These are phyloP conservation scores for Eufriesea mexicana DNA, from an alignment of 1,140 invertebrate species.

Conservation along the genomic window DNA sequence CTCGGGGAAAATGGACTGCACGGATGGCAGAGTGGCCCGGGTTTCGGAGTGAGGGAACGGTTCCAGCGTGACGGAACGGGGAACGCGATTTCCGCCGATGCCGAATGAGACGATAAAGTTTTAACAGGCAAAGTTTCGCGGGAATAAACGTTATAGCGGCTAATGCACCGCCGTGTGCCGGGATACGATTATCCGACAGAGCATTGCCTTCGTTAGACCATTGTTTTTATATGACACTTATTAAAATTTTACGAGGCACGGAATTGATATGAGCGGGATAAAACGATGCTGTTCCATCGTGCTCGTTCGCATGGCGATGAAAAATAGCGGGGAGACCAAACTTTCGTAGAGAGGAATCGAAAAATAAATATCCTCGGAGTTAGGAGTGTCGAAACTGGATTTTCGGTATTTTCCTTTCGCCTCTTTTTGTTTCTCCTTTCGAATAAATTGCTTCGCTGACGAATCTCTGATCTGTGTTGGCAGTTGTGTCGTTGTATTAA, in stretches of 20 bases:
- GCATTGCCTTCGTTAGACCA: not conserved
- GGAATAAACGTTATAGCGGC: not conserved
- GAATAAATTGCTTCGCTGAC: no score
- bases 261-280: not conserved
- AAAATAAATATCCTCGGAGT: no score
- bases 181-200: not conserved
- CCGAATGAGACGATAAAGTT: slow-evolving; percentile 19
- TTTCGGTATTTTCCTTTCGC: no score
- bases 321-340: no score
- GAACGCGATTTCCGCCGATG: slow-evolving; percentile 15
- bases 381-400: no score
- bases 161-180: not conserved
- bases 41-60: not conserved
- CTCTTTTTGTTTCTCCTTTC: no score
- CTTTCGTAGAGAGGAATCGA: no score
- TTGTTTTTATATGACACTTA: not conserved
- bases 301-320: no score
- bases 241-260: not conserved
- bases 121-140: slow-evolving; percentile 2
- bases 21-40: not conserved
- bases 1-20: not conserved
- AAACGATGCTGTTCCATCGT: no score
- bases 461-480: no score
- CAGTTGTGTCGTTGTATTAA: no score
- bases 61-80: slow-evolving; percentile 5